Evolutionary conservation across 2,888 invertebrate genomes (phyloP), one percentile per base, ranked within the genome.

Genomic region (Nemoura dubitans): DNA sequence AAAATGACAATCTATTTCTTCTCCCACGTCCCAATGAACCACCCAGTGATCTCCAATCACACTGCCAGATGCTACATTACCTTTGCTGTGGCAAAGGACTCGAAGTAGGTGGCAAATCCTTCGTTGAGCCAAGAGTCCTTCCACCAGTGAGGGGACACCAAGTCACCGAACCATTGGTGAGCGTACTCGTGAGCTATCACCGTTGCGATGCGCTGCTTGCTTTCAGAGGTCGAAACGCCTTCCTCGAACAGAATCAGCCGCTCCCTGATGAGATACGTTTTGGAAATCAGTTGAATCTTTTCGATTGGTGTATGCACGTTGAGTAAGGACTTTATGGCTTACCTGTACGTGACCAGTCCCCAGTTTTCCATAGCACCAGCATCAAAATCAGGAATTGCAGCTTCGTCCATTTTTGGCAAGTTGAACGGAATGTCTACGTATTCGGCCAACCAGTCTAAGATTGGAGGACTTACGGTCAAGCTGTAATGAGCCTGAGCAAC

Each of bases 301-400:
- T n/a, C n/a, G n/a, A n/a, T n/a, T n/a, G n/a, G n/a, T n/a, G n/a
- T n/a, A n/a, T n/a, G n/a, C n/a, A n/a, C n/a, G 14, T 10, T 21
- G 14, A 59, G 59, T 59, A 59, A 16, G 21, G 21, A 21, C 14
- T 16, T 59, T 59, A 59, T 28, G 14, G 5, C 1, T 89, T 90
- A 95, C 95, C 94, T 94, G 92, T 96, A 98, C 0, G 96, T 97
- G 7, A 97, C 93, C 29, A 98, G 92, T 7, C 97, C 98, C 97
- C 97, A 98, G 90, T 98, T 98, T 90, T 97, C 97, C 97, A 98
- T 97, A 85, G 97, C 97, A 80, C 96, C 96, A 88, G 96, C 95
- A 83, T 94, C 93, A 90, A 97, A 97, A 90, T 97, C 96, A 0
- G 97, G 95, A 87, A 98, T 93, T 0, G 97, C 97, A n/a, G 97